These are phyloP conservation scores for Asarcornis scutulata DNA, from an alignment of 2,113 vertebrate genomes.

Conservation along the genomic window DNA sequence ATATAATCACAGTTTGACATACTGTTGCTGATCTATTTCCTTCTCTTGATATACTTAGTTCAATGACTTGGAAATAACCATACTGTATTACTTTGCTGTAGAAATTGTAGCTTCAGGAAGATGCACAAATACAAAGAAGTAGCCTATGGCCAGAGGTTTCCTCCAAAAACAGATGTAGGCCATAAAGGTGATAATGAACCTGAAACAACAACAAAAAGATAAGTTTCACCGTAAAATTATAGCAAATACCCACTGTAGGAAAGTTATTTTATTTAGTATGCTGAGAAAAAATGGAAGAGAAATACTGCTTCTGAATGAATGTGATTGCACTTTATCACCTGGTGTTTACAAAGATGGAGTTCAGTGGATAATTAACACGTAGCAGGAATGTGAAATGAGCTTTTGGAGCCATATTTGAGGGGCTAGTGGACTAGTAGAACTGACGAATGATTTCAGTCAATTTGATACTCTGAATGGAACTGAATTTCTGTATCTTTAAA, in stretches of 20 bases:
- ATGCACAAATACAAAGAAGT: neutral
- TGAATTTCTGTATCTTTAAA: neutral
- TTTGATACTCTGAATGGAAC: constrained; percentile 2
- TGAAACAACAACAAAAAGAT: neutral
- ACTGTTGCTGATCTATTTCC: neutral
- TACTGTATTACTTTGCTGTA: neutral
- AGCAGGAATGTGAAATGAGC: neutral
- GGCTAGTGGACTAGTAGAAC: neutral
- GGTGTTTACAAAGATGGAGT: constrained; percentile 2
- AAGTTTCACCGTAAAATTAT: neutral
- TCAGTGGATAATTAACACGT: constrained; percentile 1
- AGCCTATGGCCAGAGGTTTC: neutral
- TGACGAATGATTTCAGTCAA: neutral
- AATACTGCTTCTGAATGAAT: neutral
- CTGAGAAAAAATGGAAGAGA: neutral
- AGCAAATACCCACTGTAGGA: neutral
- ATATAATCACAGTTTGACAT: neutral
- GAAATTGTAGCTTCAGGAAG: neutral
- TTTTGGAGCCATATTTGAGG: neutral
- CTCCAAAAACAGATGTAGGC: neutral
- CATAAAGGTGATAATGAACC: neutral
- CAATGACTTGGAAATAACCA: neutral
- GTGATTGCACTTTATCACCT: constrained; percentile 10
- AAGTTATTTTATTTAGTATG: neutral
- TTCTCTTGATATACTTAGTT: neutral